Base-by-base conservation (phyloP, 2,888 invertebrate genomes). In the Amphipoea oculea region DNA sequence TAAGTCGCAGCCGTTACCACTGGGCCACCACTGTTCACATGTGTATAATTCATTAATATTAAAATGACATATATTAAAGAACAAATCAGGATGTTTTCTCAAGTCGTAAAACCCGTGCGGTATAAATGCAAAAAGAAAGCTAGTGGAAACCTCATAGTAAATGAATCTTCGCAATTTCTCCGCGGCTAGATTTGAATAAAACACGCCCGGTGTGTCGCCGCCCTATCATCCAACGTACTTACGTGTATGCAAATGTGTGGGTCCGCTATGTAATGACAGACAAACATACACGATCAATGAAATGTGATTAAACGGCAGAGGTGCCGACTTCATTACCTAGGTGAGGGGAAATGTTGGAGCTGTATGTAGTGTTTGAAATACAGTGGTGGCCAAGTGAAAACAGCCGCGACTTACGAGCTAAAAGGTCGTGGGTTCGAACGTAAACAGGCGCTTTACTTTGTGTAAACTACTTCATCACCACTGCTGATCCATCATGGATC, bases 191-290 rank as follows among this genome's bases (percentile, higher is more conserved):
- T 94, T 93, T 94, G 92, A 93, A 94, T 94, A 92, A 93, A 90
- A 89, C 89, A 86, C 85, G 82, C 73, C 78, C 76, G 71, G 79
- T 84, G 77, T 79, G 79, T 79, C 81, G 89, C 95, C 94, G 95
- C 93, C 92, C 91, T 94, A 89, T 93, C 91, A 95, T 95, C 93
- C 91, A 89, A 89, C 85, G 85, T 90, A 87, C 91, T 92, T 92
- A 91, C 83, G 87, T 85, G 87, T 89, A 94, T 94, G 93, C 92
- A 93, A 93, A 95, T 94, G 85, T 83, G 86, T 83, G 83, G 86
- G 83, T 89, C 87, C 90, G 86, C 86, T 84, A 77, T 84, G 90
- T 94, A 93, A 94, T 94, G 89, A 92, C 90, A 92, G 91, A 88
- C 90, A 87, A 87, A 89, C 89, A 87, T 70, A 88, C 83, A 79